Evolutionary conservation across 2,888 invertebrate species (phyloP), one percentile per base, ranked within the genome.

Genomic region (Abrostola tripartita): DNA sequence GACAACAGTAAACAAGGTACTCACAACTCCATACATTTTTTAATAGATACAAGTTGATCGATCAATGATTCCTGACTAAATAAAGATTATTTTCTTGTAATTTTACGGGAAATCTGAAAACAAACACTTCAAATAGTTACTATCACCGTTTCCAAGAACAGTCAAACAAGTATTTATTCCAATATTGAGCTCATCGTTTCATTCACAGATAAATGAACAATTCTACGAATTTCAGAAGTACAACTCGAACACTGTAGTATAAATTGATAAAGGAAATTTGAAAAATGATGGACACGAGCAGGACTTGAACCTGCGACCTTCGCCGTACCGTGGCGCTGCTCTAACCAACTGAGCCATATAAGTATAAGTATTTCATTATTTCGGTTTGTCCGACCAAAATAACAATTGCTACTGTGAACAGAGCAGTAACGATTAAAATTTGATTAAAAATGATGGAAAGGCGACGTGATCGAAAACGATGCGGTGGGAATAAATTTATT

Each of bases 401-500:
- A 12, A 37, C 52, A n/a, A 14, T 9, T 12, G 37, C 9, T 10
- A 10, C 35, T 8, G 14, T 10, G 38, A 54, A 44, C 37, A 40
- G 8, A 44, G 38, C 6, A 40, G n/a, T 49, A 37, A 11, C 35
- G n/a, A 56, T 47, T 47, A 24, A 24, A 47, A 47, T 47, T 47
- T 47, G 14, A 47, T 47, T 47, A 47, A 47, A 47, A 58, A 42
- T 63, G 42, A 36, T 52, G 36, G 5, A 36, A 47, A 42, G 14
- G 7, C 44, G 44, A 41, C 36, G 24, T 41, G 6, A 14, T 42
- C 38, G 50, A 36, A 8, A 40, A 54, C 12, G 44, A 38, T 49
- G 10, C 37, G n/a, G 42, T 14, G 47, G 24, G 14, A 42, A 59
- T 49, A 49, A 55, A 51, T 60, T 49, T 11, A 63, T 68, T 67